phyloP scores from a whole-genome alignment of 2,888 invertebrate species.

The Diabrotica balteata region DNA sequence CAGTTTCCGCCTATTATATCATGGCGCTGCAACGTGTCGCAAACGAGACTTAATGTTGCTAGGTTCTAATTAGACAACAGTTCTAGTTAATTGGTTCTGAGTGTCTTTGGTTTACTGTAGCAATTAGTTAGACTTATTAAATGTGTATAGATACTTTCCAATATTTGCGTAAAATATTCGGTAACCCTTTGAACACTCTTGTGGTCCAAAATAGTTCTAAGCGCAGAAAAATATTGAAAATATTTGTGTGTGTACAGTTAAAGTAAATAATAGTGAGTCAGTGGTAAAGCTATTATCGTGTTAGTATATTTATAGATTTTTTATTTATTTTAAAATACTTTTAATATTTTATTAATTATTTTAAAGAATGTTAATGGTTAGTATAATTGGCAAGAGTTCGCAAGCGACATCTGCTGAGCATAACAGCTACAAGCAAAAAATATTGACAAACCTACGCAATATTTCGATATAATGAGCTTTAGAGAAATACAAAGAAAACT shows the following conservation, averaged over 20 bases:
- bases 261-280: background rate
- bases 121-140: constrained; percentile 44
- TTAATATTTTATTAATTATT: too few species aligned
- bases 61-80: constrained; percentile 46
- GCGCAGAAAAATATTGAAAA: background rate
- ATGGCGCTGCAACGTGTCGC: background rate
- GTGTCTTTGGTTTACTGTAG: constrained; percentile 39
- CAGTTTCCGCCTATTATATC: too few species aligned
- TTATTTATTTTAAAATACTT: constrained; percentile 21
- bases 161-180: constrained; percentile 32
- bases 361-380: too few species aligned
- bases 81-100: constrained; percentile 45
- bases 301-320: background rate
- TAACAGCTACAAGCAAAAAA: too few species aligned
- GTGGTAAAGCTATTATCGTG: too few species aligned
- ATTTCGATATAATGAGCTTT: too few species aligned
- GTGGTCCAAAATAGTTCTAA: constrained; percentile 13
- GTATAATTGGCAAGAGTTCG: too few species aligned
- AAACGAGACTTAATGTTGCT: constrained; percentile 21
- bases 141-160: constrained; percentile 41
- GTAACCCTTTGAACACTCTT: constrained; percentile 28
- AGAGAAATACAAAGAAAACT: too few species aligned
- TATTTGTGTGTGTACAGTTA: background rate
- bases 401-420: too few species aligned
- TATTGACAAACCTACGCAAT: too few species aligned